phyloP scores from a whole-genome alignment of 2,888 invertebrate genomes.

The Leptinotarsa juncta region DNA sequence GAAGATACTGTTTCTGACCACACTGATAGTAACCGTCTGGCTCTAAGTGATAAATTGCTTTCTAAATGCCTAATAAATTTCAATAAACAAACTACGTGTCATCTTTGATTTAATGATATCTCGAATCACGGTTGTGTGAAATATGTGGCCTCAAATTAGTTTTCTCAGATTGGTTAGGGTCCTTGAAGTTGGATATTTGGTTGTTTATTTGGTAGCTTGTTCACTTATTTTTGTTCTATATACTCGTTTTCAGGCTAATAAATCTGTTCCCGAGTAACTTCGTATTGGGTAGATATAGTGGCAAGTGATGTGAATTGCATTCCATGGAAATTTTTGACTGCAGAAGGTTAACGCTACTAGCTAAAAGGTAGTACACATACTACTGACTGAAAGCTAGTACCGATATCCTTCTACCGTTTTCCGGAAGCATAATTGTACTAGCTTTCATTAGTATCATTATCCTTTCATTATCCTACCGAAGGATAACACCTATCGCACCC shows the following conservation, averaged over 20 bases:
- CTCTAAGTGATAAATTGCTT: conserved; percentile 5
- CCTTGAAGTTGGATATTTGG: not conserved
- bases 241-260: not conserved
- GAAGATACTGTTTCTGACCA: not conserved
- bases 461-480: too few relatives aligned
- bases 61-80: conserved; percentile 6
- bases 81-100: conserved; percentile 11
- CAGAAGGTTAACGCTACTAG: too few relatives aligned
- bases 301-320: too few relatives aligned
- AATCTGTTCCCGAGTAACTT: too few relatives aligned
- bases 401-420: too few relatives aligned
- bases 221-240: not conserved
- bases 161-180: not conserved
- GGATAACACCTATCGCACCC: too few relatives aligned
- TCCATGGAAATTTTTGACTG: too few relatives aligned
- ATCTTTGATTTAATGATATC: conserved; percentile 5
- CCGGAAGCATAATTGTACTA: too few relatives aligned
- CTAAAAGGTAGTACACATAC: too few relatives aligned
- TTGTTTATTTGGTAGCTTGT: not conserved
- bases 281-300: too few relatives aligned
- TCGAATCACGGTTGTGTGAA: not conserved
- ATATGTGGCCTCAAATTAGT: not conserved
- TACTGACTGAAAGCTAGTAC: too few relatives aligned
- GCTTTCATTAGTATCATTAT: too few relatives aligned
- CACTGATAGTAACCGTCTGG: not conserved